These are phyloP conservation scores for Tetranychus urticae DNA, from an alignment of 1,140 invertebrate genomes.

Conservation along the genomic window DNA sequence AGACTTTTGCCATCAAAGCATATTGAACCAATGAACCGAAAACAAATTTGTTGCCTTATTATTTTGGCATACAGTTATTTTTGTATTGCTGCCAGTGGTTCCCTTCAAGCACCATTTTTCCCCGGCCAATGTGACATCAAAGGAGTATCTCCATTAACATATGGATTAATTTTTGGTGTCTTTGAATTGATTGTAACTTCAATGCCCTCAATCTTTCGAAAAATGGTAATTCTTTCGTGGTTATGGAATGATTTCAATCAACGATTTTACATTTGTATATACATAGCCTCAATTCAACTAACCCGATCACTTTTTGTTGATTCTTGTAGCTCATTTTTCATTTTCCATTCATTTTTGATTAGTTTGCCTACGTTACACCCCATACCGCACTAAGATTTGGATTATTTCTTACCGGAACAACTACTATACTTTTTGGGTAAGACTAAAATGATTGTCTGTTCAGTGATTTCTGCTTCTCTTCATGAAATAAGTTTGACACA, in stretches of 20 bases:
- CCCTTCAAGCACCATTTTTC: conserved; percentile 18
- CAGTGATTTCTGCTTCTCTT: too few relatives aligned
- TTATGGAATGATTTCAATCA: too few relatives aligned
- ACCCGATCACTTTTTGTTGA: not conserved
- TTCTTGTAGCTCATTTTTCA: not conserved
- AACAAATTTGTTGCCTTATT: conserved; percentile 1
- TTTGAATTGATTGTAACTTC: conserved; percentile 74
- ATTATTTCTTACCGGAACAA: conserved; percentile 51
- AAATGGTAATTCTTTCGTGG: conserved; percentile 29
- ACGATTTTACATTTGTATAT: conserved; percentile 15
- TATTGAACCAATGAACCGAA: not conserved
- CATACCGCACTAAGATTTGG: conserved; percentile 63
- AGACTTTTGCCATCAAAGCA: too few relatives aligned
- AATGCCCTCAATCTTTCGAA: conserved; percentile 62
- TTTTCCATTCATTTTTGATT: not conserved
- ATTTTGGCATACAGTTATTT: conserved; percentile 14
- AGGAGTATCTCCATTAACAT: conserved; percentile 63
- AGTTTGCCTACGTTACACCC: conserved; percentile 21
- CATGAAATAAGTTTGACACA: too few relatives aligned
- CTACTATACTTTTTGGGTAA: conserved; percentile 36
- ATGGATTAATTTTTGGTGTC: conserved; percentile 71
- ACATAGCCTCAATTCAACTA: not conserved
- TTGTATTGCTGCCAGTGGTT: conserved; percentile 16
- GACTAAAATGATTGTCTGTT: not conserved
- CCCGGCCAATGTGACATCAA: conserved; percentile 17